Percentiles rank a stretch among this genome's conserved stretches.
These are phyloP conservation scores for Micrastur ruficollis DNA, from an alignment of 2,797 vertebrate species.

Conservation along the genomic window DNA sequence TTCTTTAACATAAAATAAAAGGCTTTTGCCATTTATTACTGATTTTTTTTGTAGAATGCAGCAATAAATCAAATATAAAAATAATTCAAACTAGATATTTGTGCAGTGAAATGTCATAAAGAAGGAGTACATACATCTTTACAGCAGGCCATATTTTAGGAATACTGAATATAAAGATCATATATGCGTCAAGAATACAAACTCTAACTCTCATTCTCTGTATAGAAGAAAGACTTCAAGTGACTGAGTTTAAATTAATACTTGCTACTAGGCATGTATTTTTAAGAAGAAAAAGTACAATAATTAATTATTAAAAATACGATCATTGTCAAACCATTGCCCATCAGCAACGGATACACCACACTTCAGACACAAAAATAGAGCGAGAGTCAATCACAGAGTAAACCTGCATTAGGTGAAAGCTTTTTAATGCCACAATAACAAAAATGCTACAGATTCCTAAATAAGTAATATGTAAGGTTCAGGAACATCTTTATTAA, in stretches of 20 bases:
- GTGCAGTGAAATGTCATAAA: not conserved
- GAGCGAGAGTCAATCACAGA: not conserved
- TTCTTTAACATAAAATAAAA: not conserved
- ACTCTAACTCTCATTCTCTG: not conserved
- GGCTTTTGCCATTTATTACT: not conserved
- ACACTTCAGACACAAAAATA: not conserved
- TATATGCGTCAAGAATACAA: not conserved
- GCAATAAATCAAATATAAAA: not conserved
- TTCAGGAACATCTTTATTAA: not conserved
- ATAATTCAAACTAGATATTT: not conserved
- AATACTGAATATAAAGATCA: not conserved
- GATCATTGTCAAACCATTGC: not conserved
- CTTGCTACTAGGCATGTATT: not conserved
- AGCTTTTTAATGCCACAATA: not conserved
- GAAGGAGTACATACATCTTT: not conserved
- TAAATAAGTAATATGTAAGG: not conserved
- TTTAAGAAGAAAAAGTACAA: not conserved
- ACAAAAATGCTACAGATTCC: not conserved
- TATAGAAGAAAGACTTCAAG: not conserved
- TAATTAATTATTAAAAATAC: not conserved
- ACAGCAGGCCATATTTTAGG: not conserved
- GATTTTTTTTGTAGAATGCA: not conserved
- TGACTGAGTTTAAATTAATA: not conserved
- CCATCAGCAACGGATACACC: not conserved
- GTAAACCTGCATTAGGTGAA: not conserved